Evolutionary conservation across 2,797 vertebrate genomes (phyloP), one percentile per base, ranked within the genome.

Genomic region (Eulemur coronatus): DNA sequence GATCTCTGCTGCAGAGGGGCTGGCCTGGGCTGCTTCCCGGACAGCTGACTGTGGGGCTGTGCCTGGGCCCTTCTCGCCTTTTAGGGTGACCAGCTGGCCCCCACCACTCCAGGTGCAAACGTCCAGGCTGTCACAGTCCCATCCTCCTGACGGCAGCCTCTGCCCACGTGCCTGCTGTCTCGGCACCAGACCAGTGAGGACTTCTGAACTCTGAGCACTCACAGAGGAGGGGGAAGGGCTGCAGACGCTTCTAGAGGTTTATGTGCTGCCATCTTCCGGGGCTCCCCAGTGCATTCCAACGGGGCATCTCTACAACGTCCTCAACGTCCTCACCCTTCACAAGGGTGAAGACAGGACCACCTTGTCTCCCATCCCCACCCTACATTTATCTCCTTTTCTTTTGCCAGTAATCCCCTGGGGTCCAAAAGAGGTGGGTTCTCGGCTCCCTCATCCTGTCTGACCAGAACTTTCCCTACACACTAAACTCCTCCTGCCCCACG

Each of bases 401-500:
- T 18, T 13, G 50, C 35, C 12, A 3, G 18, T 18, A 28, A n/a
- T 24, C 67, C 72, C 15, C 4, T 7, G 59, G 3, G 24, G 10
- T 84, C 35, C 52, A 7, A 59, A 88, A 87, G 91, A 41, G 52
- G 10, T 11, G 11, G 30, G 30, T 28, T 93, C n/a, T 75, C 89
- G 3, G 7, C 76, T 48, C 63, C 46, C n/a, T 55, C 55, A 4
- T 65, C 69, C 82, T 61, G 26, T 82, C 73, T 48, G 95, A 38
- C 46, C 73, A 65, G 48, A 38, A 65, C 84, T 57, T 46, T n/a
- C 70, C 73, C 46, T 73, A 5, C 50, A 4, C 46, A 33, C n/a
- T n/a, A 28, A 38, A 30, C 50, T 59, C 30, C 69, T 52, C 65
- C 84, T 35, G 48, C 70, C 78, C n/a, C n/a, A 7, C 0, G 4